Evolutionary conservation across 2,888 invertebrate genomes (phyloP).

Genomic region (Harpalus rufipes): DNA sequence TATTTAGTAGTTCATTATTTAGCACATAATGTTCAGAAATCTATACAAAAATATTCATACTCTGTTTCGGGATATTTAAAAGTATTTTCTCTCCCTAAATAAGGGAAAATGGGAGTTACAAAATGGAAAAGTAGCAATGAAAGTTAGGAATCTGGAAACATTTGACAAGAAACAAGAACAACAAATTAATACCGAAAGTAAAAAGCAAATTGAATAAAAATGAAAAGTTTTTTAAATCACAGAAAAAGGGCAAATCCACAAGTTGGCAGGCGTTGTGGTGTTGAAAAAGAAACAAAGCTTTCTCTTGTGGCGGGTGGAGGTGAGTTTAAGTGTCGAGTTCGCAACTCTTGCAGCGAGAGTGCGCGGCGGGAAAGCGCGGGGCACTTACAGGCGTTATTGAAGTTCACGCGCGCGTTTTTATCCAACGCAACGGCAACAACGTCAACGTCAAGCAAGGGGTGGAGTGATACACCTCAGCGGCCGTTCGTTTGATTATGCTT

Average conservation of each 20-base stretch:
- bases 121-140: not conserved
- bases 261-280: constrained; percentile 39
- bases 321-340: constrained; percentile 55
- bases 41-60: too few relatives aligned
- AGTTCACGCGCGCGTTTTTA: constrained; percentile 34
- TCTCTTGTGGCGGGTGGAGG: constrained; percentile 41
- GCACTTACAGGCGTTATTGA: constrained; percentile 43
- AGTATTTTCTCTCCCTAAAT: not conserved
- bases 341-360: constrained; percentile 40
- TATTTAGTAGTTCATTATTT: too few relatives aligned
- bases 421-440: not conserved
- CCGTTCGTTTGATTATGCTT: constrained; percentile 16
- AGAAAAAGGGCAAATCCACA: constrained; percentile 55
- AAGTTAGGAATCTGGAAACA: constrained; percentile 15
- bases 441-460: constrained; percentile 7
- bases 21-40: too few relatives aligned
- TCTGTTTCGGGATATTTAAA: too few relatives aligned
- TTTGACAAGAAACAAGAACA: constrained; percentile 51
- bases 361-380: constrained; percentile 17
- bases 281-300: constrained; percentile 59
- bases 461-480: constrained; percentile 7
- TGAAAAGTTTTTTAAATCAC: constrained; percentile 56
- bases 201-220: constrained; percentile 59
- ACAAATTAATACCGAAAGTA: constrained; percentile 41
- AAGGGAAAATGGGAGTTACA: not conserved